Evolutionary conservation across 2,113 vertebrate species (phyloP).

Genomic region (Oncorhynchus kisutch): DNA sequence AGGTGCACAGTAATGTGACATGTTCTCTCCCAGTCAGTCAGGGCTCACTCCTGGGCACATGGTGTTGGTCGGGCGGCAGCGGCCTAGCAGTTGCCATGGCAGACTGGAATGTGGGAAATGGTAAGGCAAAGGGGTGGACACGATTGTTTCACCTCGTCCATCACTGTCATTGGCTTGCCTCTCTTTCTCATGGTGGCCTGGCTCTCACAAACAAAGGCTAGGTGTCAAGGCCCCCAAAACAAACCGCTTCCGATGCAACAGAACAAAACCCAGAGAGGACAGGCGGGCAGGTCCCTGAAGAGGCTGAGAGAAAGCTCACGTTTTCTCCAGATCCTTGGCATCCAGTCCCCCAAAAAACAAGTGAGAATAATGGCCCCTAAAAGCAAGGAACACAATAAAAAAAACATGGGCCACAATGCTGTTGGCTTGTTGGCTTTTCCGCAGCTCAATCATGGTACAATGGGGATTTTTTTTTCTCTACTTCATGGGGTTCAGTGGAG

Average conservation of each 20-base stretch:
- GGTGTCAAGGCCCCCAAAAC: conserved; percentile 61
- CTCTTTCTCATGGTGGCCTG: conserved; percentile 57
- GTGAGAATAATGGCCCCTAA: conserved; percentile 42
- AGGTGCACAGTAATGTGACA: not conserved
- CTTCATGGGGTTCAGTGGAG: conserved; percentile 16
- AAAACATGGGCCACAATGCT: not conserved
- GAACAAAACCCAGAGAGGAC: conserved; percentile 52
- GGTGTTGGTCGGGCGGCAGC: conserved; percentile 35
- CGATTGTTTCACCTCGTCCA: conserved; percentile 66
- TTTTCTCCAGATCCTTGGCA: conserved; percentile 39
- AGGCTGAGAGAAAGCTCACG: conserved; percentile 48
- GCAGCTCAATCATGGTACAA: conserved; percentile 2
- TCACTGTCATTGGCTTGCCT: conserved; percentile 62
- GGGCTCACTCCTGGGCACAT: not conserved
- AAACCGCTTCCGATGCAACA: conserved; percentile 62
- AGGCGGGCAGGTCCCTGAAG: conserved; percentile 43
- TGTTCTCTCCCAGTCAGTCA: not conserved
- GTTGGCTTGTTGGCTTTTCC: conserved; percentile 1
- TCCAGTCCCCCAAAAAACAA: conserved; percentile 40
- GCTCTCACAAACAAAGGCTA: conserved; percentile 55
- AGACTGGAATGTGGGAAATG: conserved; percentile 62
- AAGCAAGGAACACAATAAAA: conserved; percentile 43
- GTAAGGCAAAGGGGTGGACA: conserved; percentile 30
- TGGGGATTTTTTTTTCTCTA: not conserved
- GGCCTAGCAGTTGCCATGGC: conserved; percentile 45